Base-by-base conservation (phyloP, 2,113 vertebrate species). In the Marmota flaviventris region DNA sequence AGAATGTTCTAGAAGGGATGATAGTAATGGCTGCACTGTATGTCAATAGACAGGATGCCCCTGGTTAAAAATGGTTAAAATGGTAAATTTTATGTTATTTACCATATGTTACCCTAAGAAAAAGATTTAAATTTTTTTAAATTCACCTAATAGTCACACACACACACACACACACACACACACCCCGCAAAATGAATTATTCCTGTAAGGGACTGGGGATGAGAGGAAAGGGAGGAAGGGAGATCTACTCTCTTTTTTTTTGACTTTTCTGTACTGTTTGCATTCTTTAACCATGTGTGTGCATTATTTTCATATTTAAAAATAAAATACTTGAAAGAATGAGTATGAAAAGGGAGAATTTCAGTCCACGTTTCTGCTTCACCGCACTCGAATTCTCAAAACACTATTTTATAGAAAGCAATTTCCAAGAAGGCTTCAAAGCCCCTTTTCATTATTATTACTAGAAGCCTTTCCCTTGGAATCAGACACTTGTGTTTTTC, bases 341-440 rank as follows among this genome's bases (percentile, higher is more conserved):
- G 37, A 91, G 45, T 65, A 82, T 82, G 84, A 92, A 85, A 93
- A 92, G 84, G 70, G 37, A 95, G 51, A 92, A 67, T 87, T 96
- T 93, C 72, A 93, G 51, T 77, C 89, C 72, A 9, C 61, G 78
- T 98, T 97, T 97, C 94, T 97, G 95, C 94, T 96, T 95, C 95
- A 97, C 96, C 95, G 87, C 72, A 65, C 61, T 96, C 94, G 87
- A 85, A 85, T 95, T 93, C 93, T 97, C 81, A 93, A 96, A 96
- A 95, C 92, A 90, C 76, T 88, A 27, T 94, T 97, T 97, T 96
- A 94, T 90, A 97, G 86, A 95, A 91, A 78, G 84, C 82, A 89
- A 98, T 96, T 98, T 97, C 98, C 97, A 98, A 97, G 97, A 96
- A 97, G 73, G 37, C 92, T 97, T 98, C 97, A 97, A 97, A 98